Evolutionary conservation across 1,140 invertebrate genomes (phyloP).

Genomic region (Brachionus paranguensis): DNA sequence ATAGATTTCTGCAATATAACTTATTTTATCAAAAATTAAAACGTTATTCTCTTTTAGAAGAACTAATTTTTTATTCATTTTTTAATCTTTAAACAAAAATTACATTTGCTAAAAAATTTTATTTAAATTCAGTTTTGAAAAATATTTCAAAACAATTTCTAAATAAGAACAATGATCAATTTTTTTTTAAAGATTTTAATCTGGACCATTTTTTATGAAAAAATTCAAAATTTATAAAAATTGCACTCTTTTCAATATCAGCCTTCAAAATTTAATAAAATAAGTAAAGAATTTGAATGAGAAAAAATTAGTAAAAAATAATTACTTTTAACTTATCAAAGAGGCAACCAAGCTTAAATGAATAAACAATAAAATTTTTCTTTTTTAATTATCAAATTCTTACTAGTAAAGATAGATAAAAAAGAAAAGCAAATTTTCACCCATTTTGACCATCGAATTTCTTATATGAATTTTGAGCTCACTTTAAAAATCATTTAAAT

Average conservation of each 20-base stretch:
- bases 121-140: too few species aligned
- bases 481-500: not conserved
- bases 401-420: constrained; percentile 32
- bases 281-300: not conserved
- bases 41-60: too few species aligned
- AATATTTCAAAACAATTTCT: too few species aligned
- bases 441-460: constrained; percentile 32
- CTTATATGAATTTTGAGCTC: constrained; percentile 24
- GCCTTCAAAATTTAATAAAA: not conserved
- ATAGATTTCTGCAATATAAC: too few species aligned
- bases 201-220: too few species aligned
- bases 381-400: not conserved
- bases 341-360: not conserved
- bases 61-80: too few species aligned
- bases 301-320: not conserved
- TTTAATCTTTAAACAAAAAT: too few species aligned
- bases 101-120: too few species aligned
- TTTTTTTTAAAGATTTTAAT: too few species aligned
- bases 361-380: not conserved
- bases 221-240: too few species aligned
- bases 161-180: too few species aligned
- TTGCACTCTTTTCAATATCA: not conserved
- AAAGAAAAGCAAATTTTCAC: constrained; percentile 14
- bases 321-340: not conserved
- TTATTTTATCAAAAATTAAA: too few species aligned